Evolutionary conservation across 1,140 invertebrate genomes (phyloP).

Genomic region (Bombus breviceps): DNA sequence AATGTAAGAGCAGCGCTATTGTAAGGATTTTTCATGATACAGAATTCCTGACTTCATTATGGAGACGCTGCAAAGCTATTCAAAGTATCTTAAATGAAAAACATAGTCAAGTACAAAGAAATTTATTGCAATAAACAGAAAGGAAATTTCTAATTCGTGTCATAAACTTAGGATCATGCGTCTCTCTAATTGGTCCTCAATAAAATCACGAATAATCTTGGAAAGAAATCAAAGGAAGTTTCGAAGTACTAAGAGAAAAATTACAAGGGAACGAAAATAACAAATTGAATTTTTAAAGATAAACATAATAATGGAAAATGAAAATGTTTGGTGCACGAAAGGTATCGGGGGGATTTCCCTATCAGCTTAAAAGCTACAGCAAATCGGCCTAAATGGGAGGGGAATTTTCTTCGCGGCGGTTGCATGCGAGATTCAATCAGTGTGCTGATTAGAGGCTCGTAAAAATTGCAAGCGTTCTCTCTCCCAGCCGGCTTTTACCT

Average conservation of each 20-base stretch:
- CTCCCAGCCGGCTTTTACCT: background rate
- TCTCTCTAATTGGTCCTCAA: background rate
- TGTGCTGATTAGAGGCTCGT: constrained; percentile 40
- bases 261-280: background rate
- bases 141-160: no score
- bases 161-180: no score
- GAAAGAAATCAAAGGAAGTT: background rate
- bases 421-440: constrained; percentile 44
- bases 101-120: no score
- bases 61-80: no score
- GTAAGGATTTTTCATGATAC: no score
- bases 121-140: no score
- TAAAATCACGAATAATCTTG: no score
- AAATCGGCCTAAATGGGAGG: constrained; percentile 3
- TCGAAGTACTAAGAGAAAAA: background rate
- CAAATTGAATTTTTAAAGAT: background rate
- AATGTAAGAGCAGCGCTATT: no score
- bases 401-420: constrained; percentile 26
- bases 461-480: constrained; percentile 38
- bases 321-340: background rate
- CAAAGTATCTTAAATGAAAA: no score
- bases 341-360: background rate
- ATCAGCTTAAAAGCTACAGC: background rate
- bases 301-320: background rate
- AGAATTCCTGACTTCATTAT: no score